Evolutionary conservation across 2,797 vertebrate genomes (phyloP), one percentile per base, ranked within the genome.

Genomic region (Xenops minutus): DNA sequence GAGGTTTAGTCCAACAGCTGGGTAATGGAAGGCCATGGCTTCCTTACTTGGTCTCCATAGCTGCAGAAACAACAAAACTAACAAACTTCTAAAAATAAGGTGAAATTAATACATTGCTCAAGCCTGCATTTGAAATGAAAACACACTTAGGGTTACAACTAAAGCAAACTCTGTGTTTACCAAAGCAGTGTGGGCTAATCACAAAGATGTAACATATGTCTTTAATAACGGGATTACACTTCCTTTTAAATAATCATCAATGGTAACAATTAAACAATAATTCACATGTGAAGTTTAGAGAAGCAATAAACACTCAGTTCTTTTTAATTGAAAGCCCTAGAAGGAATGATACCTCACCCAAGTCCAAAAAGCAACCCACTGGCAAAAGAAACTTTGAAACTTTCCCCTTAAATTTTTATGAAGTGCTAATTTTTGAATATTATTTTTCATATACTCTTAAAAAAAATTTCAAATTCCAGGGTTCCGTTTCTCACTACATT

Each of bases 1-100:
- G 97, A 98, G 97, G 96, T 97, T 97, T 96, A 64, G 94, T 52
- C 95, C 97, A 99, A 98, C 98, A 99, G 98, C 98, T 99, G 98
- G 98, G 98, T 95, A 98, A 81, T 96, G 96, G 97, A 96, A 96
- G 97, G 97, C 98, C 97, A 97, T 88, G 96, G 88, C 98, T 98
- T 98, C 97, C 98, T 98, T 97, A 97, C 46, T 29, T 85, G 94
- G 97, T 95, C 93, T 95, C 98, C 98, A 98, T 92, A 97, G 98
- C 97, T 98, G 99, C 98, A 5, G 61, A 94, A 98, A 98, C 97
- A 98, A 99, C 98, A 98, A 97, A 97, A 96, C 94, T 78, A 96
- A 98, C 75, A 97, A 98, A 98, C 98, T 98, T 97, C 98, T 98
- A 98, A 98, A 98, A 96, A 98, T 97, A 97, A 85, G 66, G 76